These are phyloP conservation scores for Aramus guarauna DNA, from an alignment of 2,113 vertebrate genomes.

Conservation along the genomic window DNA sequence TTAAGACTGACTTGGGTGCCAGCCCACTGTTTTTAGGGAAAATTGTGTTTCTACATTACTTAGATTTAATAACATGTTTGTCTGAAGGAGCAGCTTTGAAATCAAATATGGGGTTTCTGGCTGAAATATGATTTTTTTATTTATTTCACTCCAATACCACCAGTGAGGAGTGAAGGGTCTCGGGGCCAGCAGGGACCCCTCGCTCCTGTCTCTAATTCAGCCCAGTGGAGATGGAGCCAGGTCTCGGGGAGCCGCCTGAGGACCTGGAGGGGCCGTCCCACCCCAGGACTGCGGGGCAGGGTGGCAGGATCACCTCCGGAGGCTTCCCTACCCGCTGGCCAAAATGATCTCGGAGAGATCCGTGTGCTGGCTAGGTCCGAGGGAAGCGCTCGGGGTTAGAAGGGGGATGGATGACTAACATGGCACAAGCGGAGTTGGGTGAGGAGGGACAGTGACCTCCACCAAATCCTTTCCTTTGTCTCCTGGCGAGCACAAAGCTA, in stretches of 20 bases:
- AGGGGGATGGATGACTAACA: background rate
- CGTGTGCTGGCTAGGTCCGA: background rate
- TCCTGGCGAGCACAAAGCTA: background rate
- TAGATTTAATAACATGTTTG: background rate
- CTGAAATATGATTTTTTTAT: background rate
- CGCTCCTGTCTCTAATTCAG: background rate
- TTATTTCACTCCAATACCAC: background rate
- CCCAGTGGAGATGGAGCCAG: background rate
- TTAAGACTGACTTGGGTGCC: background rate
- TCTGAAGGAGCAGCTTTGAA: background rate
- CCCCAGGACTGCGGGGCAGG: background rate
- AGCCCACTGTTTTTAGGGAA: background rate
- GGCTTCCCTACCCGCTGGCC: background rate
- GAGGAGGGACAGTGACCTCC: background rate
- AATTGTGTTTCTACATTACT: background rate
- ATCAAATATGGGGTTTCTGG: background rate
- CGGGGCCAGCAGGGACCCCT: accelerated
- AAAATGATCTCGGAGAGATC: background rate
- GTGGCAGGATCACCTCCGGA: too few relatives aligned
- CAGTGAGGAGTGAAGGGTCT: background rate
- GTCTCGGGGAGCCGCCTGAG: background rate
- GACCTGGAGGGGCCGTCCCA: background rate
- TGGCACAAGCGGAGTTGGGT: background rate
- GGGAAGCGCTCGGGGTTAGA: background rate
- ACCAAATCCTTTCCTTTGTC: background rate